These are phyloP conservation scores for Nesometra sesokonis DNA, from an alignment of 35 echinoderm and acorn worm genomes.

Conservation along the genomic window DNA sequence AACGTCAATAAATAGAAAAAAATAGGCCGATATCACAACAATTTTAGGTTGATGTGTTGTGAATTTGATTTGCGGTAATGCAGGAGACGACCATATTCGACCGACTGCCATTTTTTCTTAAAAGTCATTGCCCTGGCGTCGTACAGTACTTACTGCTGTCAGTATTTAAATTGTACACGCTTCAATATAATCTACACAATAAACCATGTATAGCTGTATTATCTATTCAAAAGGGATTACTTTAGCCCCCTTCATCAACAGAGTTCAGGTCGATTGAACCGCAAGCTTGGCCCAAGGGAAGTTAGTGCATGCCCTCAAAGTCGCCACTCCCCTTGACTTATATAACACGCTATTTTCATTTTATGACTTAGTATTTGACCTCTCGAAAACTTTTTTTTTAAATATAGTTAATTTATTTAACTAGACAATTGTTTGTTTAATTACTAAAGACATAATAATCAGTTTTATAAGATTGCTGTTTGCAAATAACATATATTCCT, in stretches of 20 bases:
- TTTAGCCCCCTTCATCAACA: background rate
- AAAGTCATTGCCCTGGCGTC: background rate
- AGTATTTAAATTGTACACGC: background rate
- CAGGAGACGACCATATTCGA: background rate
- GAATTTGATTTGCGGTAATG: background rate
- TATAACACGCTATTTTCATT: background rate
- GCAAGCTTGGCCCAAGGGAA: background rate
- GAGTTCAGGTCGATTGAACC: background rate
- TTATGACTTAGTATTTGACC: too few relatives aligned
- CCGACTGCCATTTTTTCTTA: background rate
- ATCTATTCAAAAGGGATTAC: background rate
- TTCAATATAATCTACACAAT: background rate
- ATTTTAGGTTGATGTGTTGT: background rate
- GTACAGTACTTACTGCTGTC: background rate
- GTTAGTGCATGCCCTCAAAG: background rate
- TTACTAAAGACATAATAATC: background rate
- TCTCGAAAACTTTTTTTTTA: too few relatives aligned
- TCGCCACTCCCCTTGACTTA: background rate
- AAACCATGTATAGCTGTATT: background rate
- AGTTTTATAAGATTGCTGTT: background rate
- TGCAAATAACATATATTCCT: background rate
- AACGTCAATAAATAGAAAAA: too few relatives aligned
- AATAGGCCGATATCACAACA: too few relatives aligned
- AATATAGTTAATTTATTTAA: too few relatives aligned
- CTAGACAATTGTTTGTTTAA: background rate